A percentile compares a stretch with the other conserved stretches of the same genome.
phyloP scores from a whole-genome alignment of 2,113 vertebrate genomes.

The Myotis lucifugus region DNA sequence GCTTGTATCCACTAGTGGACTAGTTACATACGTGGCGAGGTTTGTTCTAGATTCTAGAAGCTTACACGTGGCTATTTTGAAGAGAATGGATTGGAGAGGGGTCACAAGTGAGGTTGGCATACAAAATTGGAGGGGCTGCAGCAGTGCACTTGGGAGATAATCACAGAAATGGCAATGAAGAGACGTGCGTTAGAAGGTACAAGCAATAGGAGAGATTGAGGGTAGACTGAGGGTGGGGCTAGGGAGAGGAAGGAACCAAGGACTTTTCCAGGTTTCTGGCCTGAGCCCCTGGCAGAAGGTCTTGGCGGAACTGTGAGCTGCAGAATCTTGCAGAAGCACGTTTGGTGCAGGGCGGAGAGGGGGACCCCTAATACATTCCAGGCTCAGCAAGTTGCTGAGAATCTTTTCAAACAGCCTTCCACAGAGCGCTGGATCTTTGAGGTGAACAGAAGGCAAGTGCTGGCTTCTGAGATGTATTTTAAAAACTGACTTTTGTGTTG shows the following conservation, averaged over 20 bases:
- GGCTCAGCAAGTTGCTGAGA: not conserved
- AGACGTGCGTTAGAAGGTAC: not conserved
- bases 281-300: not conserved
- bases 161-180: not conserved
- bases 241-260: not conserved
- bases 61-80: not conserved
- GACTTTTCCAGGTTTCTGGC: not conserved
- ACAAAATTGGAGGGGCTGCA: not conserved
- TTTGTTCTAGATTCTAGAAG: conserved; percentile 39
- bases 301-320: not conserved
- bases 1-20: not conserved
- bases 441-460: conserved; percentile 48
- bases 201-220: not conserved
- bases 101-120: not conserved
- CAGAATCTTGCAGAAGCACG: not conserved
- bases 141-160: not conserved
- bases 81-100: not conserved
- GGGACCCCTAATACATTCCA: not conserved
- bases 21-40: not conserved
- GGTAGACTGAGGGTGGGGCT: not conserved
- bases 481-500: conserved; percentile 56
- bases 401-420: conserved; percentile 37
- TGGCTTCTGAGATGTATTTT: conserved; percentile 54
- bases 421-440: conserved; percentile 40
- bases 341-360: not conserved